A percentile compares a stretch with the other conserved stretches of the same genome.
Conservation (phyloP, 1,140 invertebrate genomes). For the Pogonomyrmex californicus region DNA sequence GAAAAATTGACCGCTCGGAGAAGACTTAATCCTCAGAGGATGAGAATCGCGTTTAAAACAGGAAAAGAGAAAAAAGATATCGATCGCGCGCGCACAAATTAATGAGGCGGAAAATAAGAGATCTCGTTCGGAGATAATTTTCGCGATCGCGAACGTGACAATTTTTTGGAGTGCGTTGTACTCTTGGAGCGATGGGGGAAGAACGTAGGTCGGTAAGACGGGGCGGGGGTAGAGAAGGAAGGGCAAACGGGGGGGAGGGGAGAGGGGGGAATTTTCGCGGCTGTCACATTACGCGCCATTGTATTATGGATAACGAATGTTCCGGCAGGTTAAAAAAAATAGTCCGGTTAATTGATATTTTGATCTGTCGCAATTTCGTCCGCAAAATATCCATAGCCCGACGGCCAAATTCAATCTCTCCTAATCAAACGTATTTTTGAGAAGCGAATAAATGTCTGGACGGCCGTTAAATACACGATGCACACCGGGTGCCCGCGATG, state of each 20-base stretch:
- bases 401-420: slow-evolving; percentile 72
- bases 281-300: slow-evolving; percentile 53
- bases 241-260: background rate
- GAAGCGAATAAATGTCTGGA: slow-evolving; percentile 71
- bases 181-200: too few species aligned
- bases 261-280: slow-evolving; percentile 7
- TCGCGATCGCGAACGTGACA: slow-evolving; percentile 53
- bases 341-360: slow-evolving; percentile 72
- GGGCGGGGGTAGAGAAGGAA: background rate
- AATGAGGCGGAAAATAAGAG: slow-evolving; percentile 51
- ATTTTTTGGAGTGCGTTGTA: slow-evolving; percentile 31
- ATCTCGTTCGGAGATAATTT: slow-evolving; percentile 48
- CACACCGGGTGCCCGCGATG: slow-evolving; percentile 23
- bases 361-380: slow-evolving; percentile 65
- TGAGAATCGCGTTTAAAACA: slow-evolving; percentile 37
- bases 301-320: slow-evolving; percentile 68
- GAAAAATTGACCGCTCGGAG: slow-evolving; percentile 39
- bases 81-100: slow-evolving; percentile 46
- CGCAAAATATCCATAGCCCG: slow-evolving; percentile 39
- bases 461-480: slow-evolving; percentile 62
- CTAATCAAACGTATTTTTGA: slow-evolving; percentile 72
- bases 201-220: too few species aligned
- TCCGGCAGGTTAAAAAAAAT: slow-evolving; percentile 53
- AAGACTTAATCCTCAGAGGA: slow-evolving; percentile 25
- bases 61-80: slow-evolving; percentile 10